Evolutionary conservation across 92 coral and sea anemone genomes (phyloP), one percentile per base, ranked within the genome.

Genomic region (Actinernus sp.): DNA sequence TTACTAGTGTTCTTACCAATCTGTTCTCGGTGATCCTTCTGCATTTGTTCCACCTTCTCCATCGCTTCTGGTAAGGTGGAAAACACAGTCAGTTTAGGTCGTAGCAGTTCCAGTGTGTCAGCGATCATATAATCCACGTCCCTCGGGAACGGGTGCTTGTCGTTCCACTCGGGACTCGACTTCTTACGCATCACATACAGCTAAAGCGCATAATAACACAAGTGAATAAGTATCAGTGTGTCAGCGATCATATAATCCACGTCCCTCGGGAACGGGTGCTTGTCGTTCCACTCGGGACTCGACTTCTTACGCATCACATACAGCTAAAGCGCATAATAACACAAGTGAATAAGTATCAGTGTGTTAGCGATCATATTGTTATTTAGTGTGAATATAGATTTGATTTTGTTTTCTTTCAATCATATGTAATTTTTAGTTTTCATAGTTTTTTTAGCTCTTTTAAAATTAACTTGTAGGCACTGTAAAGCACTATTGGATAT

Each of bases 111-210:
- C 50, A 91, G 79, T 6, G 98, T 94, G 75, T 94, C 98, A 18
- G 98, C 95, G 20, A 94, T 62, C 98, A 94, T 94, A 71, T 94
- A 94, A 23, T 94, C 98, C 40, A 94, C 97, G 58, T 94, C 98
- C 20, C 86, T 88, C 16, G 98, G 98, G 57, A 87, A 94, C 43
- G 98, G 98, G 60, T 71, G 88, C 16, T 54, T 61, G 33, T 93
- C 98, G 48, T 87, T 81, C 97, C 97, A 93, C 26, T 62, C 90
- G 2, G 97, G 79, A 67, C 40, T 80, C 19, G 92, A 60, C 74
- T 83, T 93, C 94, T 93, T 93, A 33, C 78, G 93, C 37, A 81
- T 49, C 48, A 93, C 76, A 76, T 93, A 93, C 36, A 92, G 74
- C 98, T 93, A n/a, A n/a, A n/a, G n/a, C n/a, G n/a, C n/a, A n/a